Percentiles rank a stretch among this genome's conserved stretches.
These are phyloP conservation scores for Papilio demoleus DNA, from an alignment of 2,888 invertebrate species.

Conservation along the genomic window DNA sequence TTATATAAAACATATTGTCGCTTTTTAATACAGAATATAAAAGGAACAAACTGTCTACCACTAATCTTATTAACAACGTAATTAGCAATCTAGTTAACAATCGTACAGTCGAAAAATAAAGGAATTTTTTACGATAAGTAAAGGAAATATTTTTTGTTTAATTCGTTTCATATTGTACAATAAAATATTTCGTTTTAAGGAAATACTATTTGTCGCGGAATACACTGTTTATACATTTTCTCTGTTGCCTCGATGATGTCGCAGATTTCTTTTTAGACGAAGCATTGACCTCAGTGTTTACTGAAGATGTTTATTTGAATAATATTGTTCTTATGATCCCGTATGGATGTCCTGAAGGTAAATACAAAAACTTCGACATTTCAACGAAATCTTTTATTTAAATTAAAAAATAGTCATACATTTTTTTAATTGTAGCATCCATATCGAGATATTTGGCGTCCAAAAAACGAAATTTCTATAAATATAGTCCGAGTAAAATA, in stretches of 20 bases:
- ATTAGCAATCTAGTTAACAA: too few relatives aligned
- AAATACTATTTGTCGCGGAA: conserved; percentile 73
- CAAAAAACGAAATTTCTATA: conserved; percentile 58
- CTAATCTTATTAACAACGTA: not conserved
- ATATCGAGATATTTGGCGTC: conserved; percentile 54
- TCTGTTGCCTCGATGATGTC: conserved; percentile 77
- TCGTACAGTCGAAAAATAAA: not conserved
- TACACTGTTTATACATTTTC: conserved; percentile 84
- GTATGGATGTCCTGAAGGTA: conserved; percentile 65
- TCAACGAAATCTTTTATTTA: not conserved
- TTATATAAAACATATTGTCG: not conserved
- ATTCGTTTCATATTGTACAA: not conserved
- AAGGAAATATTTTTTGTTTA: not conserved
- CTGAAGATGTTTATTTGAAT: conserved; percentile 69
- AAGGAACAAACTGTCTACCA: not conserved
- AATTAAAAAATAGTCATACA: not conserved
- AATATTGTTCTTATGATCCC: conserved; percentile 81
- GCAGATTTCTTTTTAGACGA: conserved; percentile 64
- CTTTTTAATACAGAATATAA: not conserved
- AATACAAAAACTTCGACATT: too few relatives aligned
- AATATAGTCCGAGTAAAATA: conserved; percentile 40
- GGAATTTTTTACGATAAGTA: not conserved
- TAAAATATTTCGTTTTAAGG: conserved; percentile 53
- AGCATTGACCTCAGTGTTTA: conserved; percentile 73
- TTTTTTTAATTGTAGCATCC: conserved; percentile 47